A percentile compares a stretch with the other conserved stretches of the same genome.
Evolutionary conservation across 2,113 vertebrate species (phyloP).

Genomic region (Siniperca chuatsi): DNA sequence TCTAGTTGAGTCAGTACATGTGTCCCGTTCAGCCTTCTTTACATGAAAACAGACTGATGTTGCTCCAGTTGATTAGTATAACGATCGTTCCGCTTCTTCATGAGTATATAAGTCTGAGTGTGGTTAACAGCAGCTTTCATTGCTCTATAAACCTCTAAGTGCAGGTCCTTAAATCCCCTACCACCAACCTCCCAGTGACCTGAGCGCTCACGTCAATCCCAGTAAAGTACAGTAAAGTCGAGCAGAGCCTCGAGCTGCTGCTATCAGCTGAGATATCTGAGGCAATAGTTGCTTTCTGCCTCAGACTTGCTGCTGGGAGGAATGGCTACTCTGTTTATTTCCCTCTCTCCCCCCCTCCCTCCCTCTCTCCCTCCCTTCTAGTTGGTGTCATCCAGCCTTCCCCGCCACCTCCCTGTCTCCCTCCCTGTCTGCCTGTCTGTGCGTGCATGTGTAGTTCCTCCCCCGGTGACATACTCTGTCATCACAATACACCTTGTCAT

Average conservation of each 20-base stretch:
- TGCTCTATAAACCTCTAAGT: slow-evolving; percentile 1
- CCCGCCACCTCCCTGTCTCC: background rate
- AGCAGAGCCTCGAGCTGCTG: slow-evolving; percentile 9
- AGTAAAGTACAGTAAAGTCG: background rate
- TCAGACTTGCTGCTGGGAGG: slow-evolving; percentile 61
- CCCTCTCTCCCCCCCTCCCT: background rate
- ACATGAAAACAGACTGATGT: background rate
- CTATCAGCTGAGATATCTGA: slow-evolving; percentile 16
- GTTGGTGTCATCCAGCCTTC: slow-evolving; percentile 48
- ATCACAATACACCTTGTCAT: slow-evolving; percentile 18
- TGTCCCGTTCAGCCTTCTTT: slow-evolving; percentile 22
- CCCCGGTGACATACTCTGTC: slow-evolving; percentile 1
- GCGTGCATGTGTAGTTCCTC: slow-evolving; percentile 29
- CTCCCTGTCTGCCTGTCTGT: background rate
- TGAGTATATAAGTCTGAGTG: background rate
- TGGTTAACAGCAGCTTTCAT: background rate
- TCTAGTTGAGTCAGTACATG: background rate
- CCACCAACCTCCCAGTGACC: slow-evolving; percentile 9
- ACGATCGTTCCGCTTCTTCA: slow-evolving; percentile 2
- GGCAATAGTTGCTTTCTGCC: slow-evolving; percentile 15
- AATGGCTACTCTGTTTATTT: slow-evolving; percentile 54
- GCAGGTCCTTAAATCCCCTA: slow-evolving; percentile 15
- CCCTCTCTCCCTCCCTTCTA: background rate
- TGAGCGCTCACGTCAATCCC: background rate
- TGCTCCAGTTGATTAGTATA: background rate